Percentiles rank a stretch among this genome's conserved stretches.
These are phyloP conservation scores for Parnassius mnemosyne DNA, from an alignment of 2,888 invertebrate species.

Conservation along the genomic window DNA sequence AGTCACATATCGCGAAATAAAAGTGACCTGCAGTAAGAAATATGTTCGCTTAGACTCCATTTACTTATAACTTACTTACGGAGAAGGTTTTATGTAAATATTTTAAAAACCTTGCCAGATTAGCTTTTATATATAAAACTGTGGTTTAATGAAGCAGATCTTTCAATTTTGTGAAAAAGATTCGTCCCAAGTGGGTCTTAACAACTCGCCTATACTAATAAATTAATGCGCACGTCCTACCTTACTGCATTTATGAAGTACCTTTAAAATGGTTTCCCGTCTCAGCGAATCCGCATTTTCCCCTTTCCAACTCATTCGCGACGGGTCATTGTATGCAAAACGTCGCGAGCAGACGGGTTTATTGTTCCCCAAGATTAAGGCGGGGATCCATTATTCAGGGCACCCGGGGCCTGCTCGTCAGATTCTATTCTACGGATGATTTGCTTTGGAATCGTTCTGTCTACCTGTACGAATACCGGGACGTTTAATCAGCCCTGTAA, in stretches of 20 bases:
- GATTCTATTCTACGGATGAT: constrained; percentile 64
- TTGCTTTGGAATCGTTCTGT: constrained; percentile 43
- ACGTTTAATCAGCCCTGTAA: constrained; percentile 71
- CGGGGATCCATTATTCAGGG: constrained; percentile 64
- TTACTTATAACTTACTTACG: no score
- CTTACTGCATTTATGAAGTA: constrained; percentile 13
- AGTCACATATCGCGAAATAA: no score
- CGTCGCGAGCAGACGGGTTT: constrained; percentile 64
- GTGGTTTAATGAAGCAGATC: no score
- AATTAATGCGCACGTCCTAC: neutral
- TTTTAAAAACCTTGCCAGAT: no score
- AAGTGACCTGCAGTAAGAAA: no score
- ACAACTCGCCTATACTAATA: neutral
- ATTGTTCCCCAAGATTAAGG: constrained; percentile 76
- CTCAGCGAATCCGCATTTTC: constrained; percentile 20
- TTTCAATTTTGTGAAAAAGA: neutral
- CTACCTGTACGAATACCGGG: constrained; percentile 39
- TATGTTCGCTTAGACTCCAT: no score
- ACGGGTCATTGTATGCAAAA: constrained; percentile 74
- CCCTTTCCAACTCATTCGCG: constrained; percentile 41
- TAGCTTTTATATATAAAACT: no score
- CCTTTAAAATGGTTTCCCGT: constrained; percentile 18
- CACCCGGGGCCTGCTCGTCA: constrained; percentile 51
- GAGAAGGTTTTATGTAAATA: no score
- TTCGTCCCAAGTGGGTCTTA: neutral